These are phyloP conservation scores for Orgyia antiqua DNA, from an alignment of 2,888 invertebrate genomes.

Conservation along the genomic window DNA sequence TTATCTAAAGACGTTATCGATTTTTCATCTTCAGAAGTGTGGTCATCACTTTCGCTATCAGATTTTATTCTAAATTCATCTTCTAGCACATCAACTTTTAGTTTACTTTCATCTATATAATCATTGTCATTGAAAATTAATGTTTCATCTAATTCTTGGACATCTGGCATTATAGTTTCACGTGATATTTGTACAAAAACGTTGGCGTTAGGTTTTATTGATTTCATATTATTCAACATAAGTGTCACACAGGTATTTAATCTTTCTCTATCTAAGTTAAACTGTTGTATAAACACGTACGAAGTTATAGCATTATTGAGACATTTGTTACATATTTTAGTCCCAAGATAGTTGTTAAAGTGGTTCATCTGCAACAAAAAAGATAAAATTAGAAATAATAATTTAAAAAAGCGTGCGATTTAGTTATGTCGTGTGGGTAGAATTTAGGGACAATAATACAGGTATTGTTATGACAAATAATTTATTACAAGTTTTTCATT, in stretches of 20 bases:
- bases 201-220: conserved; percentile 33
- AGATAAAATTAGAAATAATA: conserved; percentile 9
- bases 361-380: conserved; percentile 61
- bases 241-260: conserved; percentile 45
- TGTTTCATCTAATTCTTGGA: conserved; percentile 32
- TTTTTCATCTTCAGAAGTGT: conserved; percentile 1
- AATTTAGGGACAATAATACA: conserved; percentile 7
- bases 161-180: conserved; percentile 42
- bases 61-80: conserved; percentile 60
- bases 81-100: conserved; percentile 56
- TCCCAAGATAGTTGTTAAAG: conserved; percentile 45
- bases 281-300: conserved; percentile 51
- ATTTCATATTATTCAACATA: conserved; percentile 43
- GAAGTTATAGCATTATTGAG: conserved; percentile 51
- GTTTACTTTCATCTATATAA: conserved; percentile 36
- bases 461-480: too few relatives aligned
- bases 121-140: conserved; percentile 29
- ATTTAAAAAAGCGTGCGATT: conserved; percentile 4
- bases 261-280: conserved; percentile 44
- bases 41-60: conserved; percentile 34
- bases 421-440: not conserved
- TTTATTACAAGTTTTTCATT: too few relatives aligned
- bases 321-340: conserved; percentile 64
- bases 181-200: conserved; percentile 56
- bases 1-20: conserved; percentile 9